Conservation (phyloP, 2,113 vertebrate species). For the Zingel zingel region DNA sequence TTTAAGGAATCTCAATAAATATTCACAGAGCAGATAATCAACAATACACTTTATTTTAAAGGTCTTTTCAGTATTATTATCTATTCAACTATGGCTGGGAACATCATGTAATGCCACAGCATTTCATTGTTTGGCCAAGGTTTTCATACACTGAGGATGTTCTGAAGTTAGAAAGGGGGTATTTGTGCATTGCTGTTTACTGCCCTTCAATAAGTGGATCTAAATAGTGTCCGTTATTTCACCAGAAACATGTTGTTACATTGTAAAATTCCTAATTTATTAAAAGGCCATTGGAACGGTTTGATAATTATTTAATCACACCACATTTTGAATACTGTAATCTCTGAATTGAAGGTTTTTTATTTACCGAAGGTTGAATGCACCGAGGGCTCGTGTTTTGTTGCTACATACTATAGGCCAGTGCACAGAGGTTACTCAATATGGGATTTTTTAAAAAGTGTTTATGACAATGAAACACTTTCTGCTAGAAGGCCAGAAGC, state of each 20-base stretch:
- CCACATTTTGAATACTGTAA: not conserved
- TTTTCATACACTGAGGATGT: not conserved
- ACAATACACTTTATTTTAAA: not conserved
- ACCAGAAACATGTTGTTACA: too few relatives aligned
- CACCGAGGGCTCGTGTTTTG: not conserved
- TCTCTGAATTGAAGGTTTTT: not conserved
- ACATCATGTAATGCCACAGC: not conserved
- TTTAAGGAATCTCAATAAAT: not conserved
- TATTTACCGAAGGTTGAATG: not conserved
- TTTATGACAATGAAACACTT: not conserved
- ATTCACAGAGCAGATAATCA: not conserved
- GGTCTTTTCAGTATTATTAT: not conserved
- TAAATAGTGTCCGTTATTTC: not conserved
- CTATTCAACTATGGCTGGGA: not conserved
- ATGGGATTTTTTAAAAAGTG: not conserved
- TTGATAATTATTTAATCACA: not conserved
- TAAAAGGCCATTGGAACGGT: not conserved
- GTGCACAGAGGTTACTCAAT: not conserved
- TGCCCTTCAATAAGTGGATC: not conserved
- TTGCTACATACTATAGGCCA: not conserved
- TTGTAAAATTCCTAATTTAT: not conserved
- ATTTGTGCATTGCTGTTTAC: not conserved
- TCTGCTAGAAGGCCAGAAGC: too few relatives aligned
- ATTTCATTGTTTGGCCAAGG: conserved; percentile 1
- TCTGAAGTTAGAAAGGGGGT: not conserved